Conservation (phyloP, 2,888 invertebrate genomes). For the Caenorhabditis angaria region DNA sequence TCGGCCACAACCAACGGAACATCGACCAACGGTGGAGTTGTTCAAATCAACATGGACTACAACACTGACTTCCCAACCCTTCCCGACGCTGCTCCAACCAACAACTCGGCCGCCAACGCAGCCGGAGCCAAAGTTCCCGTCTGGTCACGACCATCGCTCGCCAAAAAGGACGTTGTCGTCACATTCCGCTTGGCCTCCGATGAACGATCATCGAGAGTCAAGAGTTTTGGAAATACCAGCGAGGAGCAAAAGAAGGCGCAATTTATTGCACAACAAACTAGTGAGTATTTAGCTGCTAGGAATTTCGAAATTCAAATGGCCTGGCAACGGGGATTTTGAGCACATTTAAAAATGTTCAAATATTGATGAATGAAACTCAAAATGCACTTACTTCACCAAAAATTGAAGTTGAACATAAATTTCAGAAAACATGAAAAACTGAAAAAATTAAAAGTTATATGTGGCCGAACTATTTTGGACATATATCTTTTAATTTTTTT, state of each 20-base stretch:
- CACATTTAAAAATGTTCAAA: too few species aligned
- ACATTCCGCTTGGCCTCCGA: conserved; percentile 58
- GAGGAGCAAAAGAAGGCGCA: conserved; percentile 68
- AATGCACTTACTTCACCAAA: too few species aligned
- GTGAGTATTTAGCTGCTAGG: too few species aligned
- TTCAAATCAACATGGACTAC: conserved; percentile 56
- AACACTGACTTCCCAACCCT: conserved; percentile 67
- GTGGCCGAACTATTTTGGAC: too few species aligned
- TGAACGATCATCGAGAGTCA: conserved; percentile 63
- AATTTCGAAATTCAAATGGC: too few species aligned
- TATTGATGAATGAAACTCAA: not conserved
- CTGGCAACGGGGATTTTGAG: too few species aligned
- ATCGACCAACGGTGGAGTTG: conserved; percentile 9
- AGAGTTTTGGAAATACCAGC: conserved; percentile 55
- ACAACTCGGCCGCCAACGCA: conserved; percentile 29
- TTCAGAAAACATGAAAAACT: too few species aligned
- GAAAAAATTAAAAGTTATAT: too few species aligned
- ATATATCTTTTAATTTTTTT: too few species aligned
- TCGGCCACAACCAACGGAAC: conserved; percentile 29
- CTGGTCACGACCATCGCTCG: conserved; percentile 44
- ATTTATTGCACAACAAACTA: conserved; percentile 53
- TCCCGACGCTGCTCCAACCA: conserved; percentile 52
- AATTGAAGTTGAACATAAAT: too few species aligned
- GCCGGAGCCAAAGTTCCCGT: conserved; percentile 33
- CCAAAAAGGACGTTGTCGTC: conserved; percentile 36